Evolutionary conservation across 2,797 vertebrate species (phyloP).

Genomic region (Poeciliopsis turneri): DNA sequence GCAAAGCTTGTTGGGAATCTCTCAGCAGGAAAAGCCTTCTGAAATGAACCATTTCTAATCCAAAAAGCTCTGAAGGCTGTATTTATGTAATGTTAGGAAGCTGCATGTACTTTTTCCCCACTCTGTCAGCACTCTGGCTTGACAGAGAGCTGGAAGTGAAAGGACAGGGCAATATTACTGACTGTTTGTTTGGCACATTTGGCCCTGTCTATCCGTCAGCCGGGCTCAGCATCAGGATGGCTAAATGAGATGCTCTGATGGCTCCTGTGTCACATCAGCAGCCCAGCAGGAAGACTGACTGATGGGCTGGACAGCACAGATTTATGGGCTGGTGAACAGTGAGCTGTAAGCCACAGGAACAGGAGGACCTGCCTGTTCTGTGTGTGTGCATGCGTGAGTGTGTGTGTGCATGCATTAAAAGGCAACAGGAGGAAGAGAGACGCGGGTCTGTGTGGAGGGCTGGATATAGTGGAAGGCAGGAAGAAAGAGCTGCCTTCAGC

Average conservation of each 20-base stretch:
- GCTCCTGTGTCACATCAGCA: slow-evolving; percentile 63
- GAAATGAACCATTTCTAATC: slow-evolving; percentile 53
- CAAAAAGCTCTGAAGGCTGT: slow-evolving; percentile 31
- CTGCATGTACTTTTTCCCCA: slow-evolving; percentile 41
- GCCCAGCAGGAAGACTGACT: slow-evolving; percentile 46
- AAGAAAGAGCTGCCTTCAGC: slow-evolving; percentile 50
- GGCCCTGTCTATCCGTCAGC: slow-evolving; percentile 69
- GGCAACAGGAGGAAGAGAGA: slow-evolving; percentile 17
- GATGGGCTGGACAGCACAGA: slow-evolving; percentile 60
- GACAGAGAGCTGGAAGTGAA: slow-evolving; percentile 64
- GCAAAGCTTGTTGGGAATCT: slow-evolving; percentile 26
- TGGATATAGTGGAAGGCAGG: slow-evolving; percentile 19
- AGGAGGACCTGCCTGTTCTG: slow-evolving; percentile 14
- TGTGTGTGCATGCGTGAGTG: slow-evolving; percentile 7
- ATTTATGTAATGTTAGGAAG: slow-evolving; percentile 6
- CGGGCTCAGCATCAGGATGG: slow-evolving; percentile 62
- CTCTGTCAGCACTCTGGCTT: slow-evolving; percentile 63
- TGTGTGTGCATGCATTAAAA: slow-evolving; percentile 30
- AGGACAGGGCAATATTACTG: slow-evolving; percentile 70
- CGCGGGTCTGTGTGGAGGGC: not conserved
- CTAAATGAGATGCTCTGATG: slow-evolving; percentile 60
- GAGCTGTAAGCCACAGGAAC: slow-evolving; percentile 17
- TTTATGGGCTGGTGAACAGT: slow-evolving; percentile 41
- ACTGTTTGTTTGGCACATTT: slow-evolving; percentile 69
- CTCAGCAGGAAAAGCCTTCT: slow-evolving; percentile 38